Evolutionary conservation across 2,888 invertebrate species (phyloP).

Genomic region (Morpho helenor): DNA sequence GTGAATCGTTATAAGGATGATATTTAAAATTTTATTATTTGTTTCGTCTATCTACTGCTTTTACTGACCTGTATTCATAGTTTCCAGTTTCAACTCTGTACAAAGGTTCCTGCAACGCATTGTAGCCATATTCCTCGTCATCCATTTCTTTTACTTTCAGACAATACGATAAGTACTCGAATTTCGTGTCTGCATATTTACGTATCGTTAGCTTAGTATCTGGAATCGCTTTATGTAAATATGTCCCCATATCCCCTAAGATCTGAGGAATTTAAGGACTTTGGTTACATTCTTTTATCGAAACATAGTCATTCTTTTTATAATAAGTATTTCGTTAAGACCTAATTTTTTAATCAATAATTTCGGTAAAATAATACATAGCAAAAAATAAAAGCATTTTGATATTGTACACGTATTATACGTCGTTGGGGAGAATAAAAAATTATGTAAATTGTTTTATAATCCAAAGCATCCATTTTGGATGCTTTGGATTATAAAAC

Average conservation of each 20-base stretch:
- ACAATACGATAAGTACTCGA: slow-evolving; percentile 99
- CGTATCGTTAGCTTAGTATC: slow-evolving; percentile 98
- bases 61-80: slow-evolving; percentile 93
- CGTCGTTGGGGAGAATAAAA: no score
- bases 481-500: no score
- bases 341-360: no score
- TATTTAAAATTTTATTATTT: background rate
- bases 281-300: no score
- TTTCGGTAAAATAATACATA: no score
- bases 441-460: no score
- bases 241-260: slow-evolving; percentile 96
- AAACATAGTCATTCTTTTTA: no score
- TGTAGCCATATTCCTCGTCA: slow-evolving; percentile 97
- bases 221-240: slow-evolving; percentile 98
- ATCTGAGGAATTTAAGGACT: slow-evolving; percentile 75
- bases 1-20: background rate
- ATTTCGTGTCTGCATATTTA: slow-evolving; percentile 99
- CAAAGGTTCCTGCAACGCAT: slow-evolving; percentile 94
- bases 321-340: no score
- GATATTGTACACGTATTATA: no score
- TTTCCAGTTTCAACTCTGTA: slow-evolving; percentile 99
- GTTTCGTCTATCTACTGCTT: background rate
- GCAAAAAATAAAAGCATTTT: no score
- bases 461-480: no score
- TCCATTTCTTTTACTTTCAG: slow-evolving; percentile 99